Evolutionary conservation across 1,140 invertebrate species (phyloP), one percentile per base, ranked within the genome.

Genomic region (Drosophila equinoxialis): DNA sequence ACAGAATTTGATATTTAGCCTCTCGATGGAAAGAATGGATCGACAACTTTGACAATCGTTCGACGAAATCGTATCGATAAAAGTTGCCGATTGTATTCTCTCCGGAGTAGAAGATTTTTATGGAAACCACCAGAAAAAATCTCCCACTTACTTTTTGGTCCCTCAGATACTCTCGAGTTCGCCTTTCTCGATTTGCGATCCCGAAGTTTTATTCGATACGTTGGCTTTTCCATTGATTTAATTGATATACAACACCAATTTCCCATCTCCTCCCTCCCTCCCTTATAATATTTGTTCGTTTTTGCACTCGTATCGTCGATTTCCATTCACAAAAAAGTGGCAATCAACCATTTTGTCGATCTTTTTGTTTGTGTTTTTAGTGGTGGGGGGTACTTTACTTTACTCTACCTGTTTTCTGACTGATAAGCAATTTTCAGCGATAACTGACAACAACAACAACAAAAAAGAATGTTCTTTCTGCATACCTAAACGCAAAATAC

Each of bases 391-490:
- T 23, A 11, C 17, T 39, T 3, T 23, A 51, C 10, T 51, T 20
- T 51, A 51, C 17, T 23, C 45, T 51, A 51, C 45, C 45, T 51
- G 45, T 23, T 37, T 37, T 48, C 7, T 48, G 45, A 37, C 39
- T 60, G 81, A 84, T 84, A 80, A 83, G 72, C 72, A 75, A 76
- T 65, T 75, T 70, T 76, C 60, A 35, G 59, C 60, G 81, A 87
- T 86, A 87, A 59, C 75, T 64, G 37, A 37, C 17, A 71, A 17
- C 17, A 17, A 17, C 17, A 17, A 1, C 17, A 17, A 17, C 17
- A 39, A 65, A 30, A 30, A 30, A 30, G 2, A 30, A 30, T 26
- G 23, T 26, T 26, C 3, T 73, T 85, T 82, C 79, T 87, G 82
- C 82, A 86, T 87, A 79, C 67, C 82, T 73, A 59, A 68, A 33